These are phyloP conservation scores for Drosophila burlai DNA, from an alignment of 1,140 invertebrate genomes.

Conservation along the genomic window DNA sequence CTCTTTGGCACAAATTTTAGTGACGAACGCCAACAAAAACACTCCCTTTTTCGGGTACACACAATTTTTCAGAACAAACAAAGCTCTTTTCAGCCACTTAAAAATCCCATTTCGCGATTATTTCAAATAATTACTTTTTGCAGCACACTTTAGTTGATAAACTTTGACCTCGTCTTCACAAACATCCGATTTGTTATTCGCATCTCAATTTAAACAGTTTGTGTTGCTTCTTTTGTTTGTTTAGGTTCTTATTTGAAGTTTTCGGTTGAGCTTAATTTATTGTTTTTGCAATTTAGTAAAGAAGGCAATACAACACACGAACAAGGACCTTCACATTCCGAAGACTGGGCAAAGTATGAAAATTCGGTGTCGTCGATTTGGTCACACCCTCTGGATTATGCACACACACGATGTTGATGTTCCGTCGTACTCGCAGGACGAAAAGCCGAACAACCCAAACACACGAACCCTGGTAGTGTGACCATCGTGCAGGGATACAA, in stretches of 20 bases:
- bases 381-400: conserved; percentile 82
- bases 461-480: conserved; percentile 22
- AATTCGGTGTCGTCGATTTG: conserved; percentile 83
- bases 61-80: conserved; percentile 80
- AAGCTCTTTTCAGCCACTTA: conserved; percentile 37
- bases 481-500: background rate
- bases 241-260: conserved; percentile 2
- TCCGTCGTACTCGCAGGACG: conserved; percentile 49
- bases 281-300: conserved; percentile 42
- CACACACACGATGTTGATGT: conserved; percentile 62
- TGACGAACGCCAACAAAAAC: conserved; percentile 35
- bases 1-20: conserved; percentile 7
- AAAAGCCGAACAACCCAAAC: conserved; percentile 37
- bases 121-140: conserved; percentile 70
- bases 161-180: conserved; percentile 25
- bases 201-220: background rate
- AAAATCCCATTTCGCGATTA: conserved; percentile 5
- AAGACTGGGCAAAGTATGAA: conserved; percentile 85
- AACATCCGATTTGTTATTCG: background rate
- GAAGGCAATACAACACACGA: conserved; percentile 61
- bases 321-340: conserved; percentile 81
- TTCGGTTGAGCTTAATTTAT: conserved; percentile 20
- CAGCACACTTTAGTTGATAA: conserved; percentile 38
- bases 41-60: conserved; percentile 56
- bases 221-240: conserved; percentile 10